A percentile compares a stretch with the other conserved stretches of the same genome.
phyloP scores from a whole-genome alignment of 2,113 vertebrate species.

The Psophia crepitans region DNA sequence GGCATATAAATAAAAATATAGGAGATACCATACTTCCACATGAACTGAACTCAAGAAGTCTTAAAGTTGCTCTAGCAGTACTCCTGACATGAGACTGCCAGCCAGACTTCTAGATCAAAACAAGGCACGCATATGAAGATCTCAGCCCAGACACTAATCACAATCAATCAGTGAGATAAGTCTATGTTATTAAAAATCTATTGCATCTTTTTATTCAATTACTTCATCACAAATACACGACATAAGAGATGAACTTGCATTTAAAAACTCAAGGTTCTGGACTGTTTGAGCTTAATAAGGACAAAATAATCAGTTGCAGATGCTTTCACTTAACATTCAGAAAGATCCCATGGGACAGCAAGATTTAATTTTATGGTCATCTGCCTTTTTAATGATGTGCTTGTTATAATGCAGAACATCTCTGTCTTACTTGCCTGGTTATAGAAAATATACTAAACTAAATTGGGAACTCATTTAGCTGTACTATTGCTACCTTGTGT shows the following conservation, averaged over 20 bases:
- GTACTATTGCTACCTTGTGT: not conserved
- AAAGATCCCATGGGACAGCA: not conserved
- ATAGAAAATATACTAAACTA: not conserved
- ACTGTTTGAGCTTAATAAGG: constrained; percentile 31
- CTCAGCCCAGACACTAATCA: not conserved
- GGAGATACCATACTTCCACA: not conserved
- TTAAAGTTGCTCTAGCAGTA: not conserved
- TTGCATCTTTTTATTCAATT: constrained; percentile 12
- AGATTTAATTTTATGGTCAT: constrained; percentile 58
- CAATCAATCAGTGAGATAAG: not conserved
- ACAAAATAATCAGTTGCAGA: constrained; percentile 41
- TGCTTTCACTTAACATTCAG: constrained; percentile 43
- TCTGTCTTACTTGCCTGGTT: constrained; percentile 16
- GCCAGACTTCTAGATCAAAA: not conserved
- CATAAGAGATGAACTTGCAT: not conserved
- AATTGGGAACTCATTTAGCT: not conserved
- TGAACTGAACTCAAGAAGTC: not conserved
- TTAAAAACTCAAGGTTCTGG: not conserved
- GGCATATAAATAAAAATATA: not conserved
- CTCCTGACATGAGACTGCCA: not conserved
- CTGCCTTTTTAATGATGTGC: constrained; percentile 46
- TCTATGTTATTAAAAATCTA: not conserved
- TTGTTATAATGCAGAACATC: constrained; percentile 45
- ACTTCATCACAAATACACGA: not conserved
- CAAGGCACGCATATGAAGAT: not conserved